Evolutionary conservation across 2,888 invertebrate species (phyloP), one percentile per base, ranked within the genome.

Genomic region (Cyaniris semiargus): DNA sequence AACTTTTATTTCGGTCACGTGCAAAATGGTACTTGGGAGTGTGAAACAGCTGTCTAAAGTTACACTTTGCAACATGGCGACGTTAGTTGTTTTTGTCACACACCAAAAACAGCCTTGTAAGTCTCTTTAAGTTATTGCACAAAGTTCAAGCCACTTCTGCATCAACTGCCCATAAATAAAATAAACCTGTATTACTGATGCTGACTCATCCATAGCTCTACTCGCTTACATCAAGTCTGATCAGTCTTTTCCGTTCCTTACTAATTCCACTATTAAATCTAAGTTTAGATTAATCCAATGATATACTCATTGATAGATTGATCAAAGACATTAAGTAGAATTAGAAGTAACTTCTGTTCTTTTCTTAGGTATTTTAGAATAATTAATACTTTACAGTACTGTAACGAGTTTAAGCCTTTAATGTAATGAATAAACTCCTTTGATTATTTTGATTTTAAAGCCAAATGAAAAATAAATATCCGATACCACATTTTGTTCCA

Each of bases 241-340:
- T 74, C 74, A 74, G 74, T 74, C 74, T 74, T 74, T 27, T 74
- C 23, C 48, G 74, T 74, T 74, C 53, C 74, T 53, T 74, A 23
- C 74, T 74, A 53, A 74, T 48, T 27, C 72, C 72, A 72, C 38
- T 72, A n/a, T 44, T 72, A 72, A 48, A 74, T 27, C 53, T 48
- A 48, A 74, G 38, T n/a, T 44, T 72, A 44, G 72, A 38, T 72
- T 72, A 21, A 72, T 44, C 38, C 31, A 66, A 66, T 66, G 66
- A 66, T 66, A 38, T 72, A 23, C 23, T 72, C 21, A 72, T 71
- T 21, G 5, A 21, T 44, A 71, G 44, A 38, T 71, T 71, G 71
- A 71, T 72, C 38, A 44, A 15, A 72, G 44, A 72, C 72, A 71
- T 21, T 71, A 71, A 71, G 71, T 71, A 74, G 74, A 27, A 53